Evolutionary conservation across 2,797 vertebrate species (phyloP), one percentile per base, ranked within the genome.

Genomic region (Catostomus latipinnis): DNA sequence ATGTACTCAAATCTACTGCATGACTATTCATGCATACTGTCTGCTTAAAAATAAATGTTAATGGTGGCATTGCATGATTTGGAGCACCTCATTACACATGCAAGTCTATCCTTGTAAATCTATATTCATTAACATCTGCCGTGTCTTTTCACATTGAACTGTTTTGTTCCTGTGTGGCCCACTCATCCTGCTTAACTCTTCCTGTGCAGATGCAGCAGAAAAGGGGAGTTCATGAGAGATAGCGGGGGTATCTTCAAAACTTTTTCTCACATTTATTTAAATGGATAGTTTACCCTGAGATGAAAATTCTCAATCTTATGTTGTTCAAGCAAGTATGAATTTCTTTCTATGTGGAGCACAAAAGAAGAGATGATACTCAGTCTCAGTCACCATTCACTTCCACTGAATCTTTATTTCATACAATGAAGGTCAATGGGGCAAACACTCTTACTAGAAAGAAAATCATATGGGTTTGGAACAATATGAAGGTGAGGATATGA

Each of bases 61-160:
- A 62, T 54, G 54, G 58, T 49, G 71, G 72, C 52, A 71, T n/a
- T 3, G 18, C 58, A 71, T 81, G 83, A 87, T 80, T 81, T 87
- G 84, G 83, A 87, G 75, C 87, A 84, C 80, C 85, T 67, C 78
- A 90, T 94, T 91, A 86, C 80, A 88, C 69, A 94, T 94, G 92
- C 92, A 75, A 78, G 83, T 78, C 92, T 91, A 93, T 88, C 84
- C 91, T 84, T 85, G 82, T 86, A 88, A 92, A 94, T 94, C 93
- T 90, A 93, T 94, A 93, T 93, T 94, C 92, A 94, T 94, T 94
- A 93, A 94, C 93, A 94, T 93, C 90, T 93, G 90, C 88, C 92
- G 88, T 83, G 85, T 91, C 92, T 91, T 92, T 93, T 89, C 90
- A 91, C 91, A 93, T 93, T 93, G 93, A 92, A 93, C 91, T 92